phyloP scores from a whole-genome alignment of 2,797 vertebrate species.

The Pteropus rufus region DNA sequence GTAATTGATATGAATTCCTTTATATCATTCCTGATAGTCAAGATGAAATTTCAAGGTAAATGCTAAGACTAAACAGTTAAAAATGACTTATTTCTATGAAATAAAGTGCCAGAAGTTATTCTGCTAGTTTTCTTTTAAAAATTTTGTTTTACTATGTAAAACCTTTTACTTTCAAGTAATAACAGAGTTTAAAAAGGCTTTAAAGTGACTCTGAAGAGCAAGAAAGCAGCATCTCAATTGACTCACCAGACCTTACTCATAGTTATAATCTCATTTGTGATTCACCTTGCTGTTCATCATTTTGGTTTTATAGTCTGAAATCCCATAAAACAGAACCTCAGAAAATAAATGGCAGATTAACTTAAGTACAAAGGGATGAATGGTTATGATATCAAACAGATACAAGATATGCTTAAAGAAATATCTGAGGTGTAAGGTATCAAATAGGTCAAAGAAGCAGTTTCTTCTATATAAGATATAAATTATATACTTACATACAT shows the following conservation, averaged over 20 bases:
- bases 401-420: not conserved
- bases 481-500: not conserved
- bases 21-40: not conserved
- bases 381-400: not conserved
- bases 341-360: not conserved
- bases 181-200: not conserved
- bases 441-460: not conserved
- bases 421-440: not conserved
- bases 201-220: not conserved
- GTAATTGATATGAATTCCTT: not conserved
- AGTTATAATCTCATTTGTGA: constrained; percentile 8
- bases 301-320: constrained; percentile 1
- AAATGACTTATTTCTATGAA: not conserved
- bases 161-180: not conserved
- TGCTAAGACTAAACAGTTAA: not conserved
- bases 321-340: not conserved
- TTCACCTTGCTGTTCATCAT: not conserved
- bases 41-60: not conserved
- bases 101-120: not conserved
- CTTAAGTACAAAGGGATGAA: not conserved
- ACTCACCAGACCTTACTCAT: not conserved
- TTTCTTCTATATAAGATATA: not conserved
- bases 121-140: not conserved
- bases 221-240: not conserved
- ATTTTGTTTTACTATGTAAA: not conserved